Conservation (phyloP, 2,797 vertebrate genomes). For the Gobionotothen gibberifrons region DNA sequence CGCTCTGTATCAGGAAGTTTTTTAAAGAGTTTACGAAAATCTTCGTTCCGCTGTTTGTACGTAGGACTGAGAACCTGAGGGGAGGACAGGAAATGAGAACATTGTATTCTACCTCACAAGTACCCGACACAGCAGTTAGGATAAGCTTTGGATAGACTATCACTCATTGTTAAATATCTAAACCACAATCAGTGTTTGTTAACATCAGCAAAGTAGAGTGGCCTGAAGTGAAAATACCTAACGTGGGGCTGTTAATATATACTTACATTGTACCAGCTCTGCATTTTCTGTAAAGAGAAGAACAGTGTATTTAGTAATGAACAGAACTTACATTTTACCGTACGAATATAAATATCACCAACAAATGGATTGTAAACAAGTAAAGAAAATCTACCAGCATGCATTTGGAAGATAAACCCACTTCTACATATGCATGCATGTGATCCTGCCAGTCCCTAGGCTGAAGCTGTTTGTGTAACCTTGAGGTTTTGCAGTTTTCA, state of each 20-base stretch:
- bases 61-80: constrained; percentile 92
- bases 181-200: background rate
- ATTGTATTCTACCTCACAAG: background rate
- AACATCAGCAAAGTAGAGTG: constrained; percentile 30
- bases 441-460: background rate
- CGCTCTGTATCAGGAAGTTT: constrained; percentile 91
- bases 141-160: background rate
- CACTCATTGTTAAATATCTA: background rate
- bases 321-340: background rate
- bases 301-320: constrained; percentile 39
- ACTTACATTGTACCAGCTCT: constrained; percentile 98
- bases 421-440: background rate
- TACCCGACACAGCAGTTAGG: background rate
- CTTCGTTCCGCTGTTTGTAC: constrained; percentile 93
- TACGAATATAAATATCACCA: background rate
- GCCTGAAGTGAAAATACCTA: constrained; percentile 13
- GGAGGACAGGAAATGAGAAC: constrained; percentile 22
- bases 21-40: constrained; percentile 93
- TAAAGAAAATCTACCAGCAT: background rate
- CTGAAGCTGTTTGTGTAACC: constrained; percentile 4
- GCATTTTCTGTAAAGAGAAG: constrained; percentile 90
- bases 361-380: background rate
- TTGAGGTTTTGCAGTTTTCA: constrained; percentile 7
- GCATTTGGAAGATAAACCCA: background rate
- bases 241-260: constrained; percentile 33